Evolutionary conservation across 2,888 invertebrate genomes (phyloP).

Genomic region (Drosophila lacicola): DNA sequence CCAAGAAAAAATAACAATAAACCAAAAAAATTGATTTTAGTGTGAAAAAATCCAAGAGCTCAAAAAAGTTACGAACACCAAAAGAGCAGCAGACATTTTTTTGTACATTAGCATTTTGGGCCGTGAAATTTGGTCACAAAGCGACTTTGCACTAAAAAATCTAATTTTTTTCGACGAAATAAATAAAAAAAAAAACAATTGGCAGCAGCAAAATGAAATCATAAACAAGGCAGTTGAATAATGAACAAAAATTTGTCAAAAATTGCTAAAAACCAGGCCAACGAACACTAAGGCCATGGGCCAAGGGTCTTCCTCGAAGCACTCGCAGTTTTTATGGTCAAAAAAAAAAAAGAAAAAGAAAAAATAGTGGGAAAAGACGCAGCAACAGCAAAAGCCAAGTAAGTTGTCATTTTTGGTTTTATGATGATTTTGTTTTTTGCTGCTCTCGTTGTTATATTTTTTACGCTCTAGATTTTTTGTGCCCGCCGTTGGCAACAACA

Average conservation of each 20-base stretch:
- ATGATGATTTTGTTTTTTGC: constrained; percentile 64
- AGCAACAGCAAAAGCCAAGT: constrained; percentile 41
- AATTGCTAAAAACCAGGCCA: constrained; percentile 76
- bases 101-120: constrained; percentile 35
- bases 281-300: constrained; percentile 16
- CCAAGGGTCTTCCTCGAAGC: constrained; percentile 68
- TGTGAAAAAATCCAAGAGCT: constrained; percentile 31
- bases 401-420: constrained; percentile 64
- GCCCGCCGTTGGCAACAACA: constrained; percentile 5
- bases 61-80: constrained; percentile 42
- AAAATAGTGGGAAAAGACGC: not conserved
- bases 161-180: constrained; percentile 77
- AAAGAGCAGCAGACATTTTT: not conserved
- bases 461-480: constrained; percentile 79
- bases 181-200: constrained; percentile 46
- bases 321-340: constrained; percentile 59
- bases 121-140: constrained; percentile 35
- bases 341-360: constrained; percentile 24
- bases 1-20: constrained; percentile 16
- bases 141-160: constrained; percentile 73
- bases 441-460: constrained; percentile 80
- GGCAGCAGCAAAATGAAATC: constrained; percentile 17
- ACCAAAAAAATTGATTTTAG: constrained; percentile 31
- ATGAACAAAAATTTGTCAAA: constrained; percentile 40
- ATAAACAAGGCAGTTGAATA: constrained; percentile 37